phyloP scores from a whole-genome alignment of 2,888 invertebrate species.

The Pocota personata region DNA sequence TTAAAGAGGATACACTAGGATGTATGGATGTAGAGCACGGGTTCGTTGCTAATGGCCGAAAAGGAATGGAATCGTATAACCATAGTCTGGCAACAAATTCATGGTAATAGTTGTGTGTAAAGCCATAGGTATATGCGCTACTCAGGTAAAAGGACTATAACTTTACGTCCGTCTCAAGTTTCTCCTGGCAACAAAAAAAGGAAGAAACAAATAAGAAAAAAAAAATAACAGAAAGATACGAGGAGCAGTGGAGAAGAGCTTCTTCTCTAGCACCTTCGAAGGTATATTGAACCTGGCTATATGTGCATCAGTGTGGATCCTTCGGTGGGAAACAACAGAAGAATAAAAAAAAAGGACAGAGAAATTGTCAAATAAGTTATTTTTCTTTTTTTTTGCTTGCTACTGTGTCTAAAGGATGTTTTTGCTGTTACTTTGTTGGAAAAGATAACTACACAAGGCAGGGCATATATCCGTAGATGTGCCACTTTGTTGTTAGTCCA shows the following conservation, averaged over 20 bases:
- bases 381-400: conserved; percentile 40
- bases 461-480: conserved; percentile 15
- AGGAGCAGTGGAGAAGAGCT: conserved; percentile 45
- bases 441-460: conserved; percentile 42
- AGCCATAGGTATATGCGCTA: conserved; percentile 9
- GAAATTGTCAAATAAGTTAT: conserved; percentile 69
- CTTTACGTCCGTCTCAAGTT: conserved; percentile 72
- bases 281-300: conserved; percentile 68
- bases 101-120: conserved; percentile 47
- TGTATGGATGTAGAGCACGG: conserved; percentile 22
- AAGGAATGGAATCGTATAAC: conserved; percentile 34
- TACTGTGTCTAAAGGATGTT: conserved; percentile 42
- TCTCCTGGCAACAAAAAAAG: conserved; percentile 21
- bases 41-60: conserved; percentile 49
- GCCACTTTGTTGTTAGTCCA: conserved; percentile 39
- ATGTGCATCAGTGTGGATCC: conserved; percentile 51
- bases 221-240: conserved; percentile 47
- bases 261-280: conserved; percentile 68
- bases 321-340: conserved; percentile 58
- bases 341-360: conserved; percentile 5
- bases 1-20: conserved; percentile 45
- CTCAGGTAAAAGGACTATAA: conserved; percentile 64
- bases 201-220: conserved; percentile 10
- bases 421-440: conserved; percentile 52
- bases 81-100: conserved; percentile 36